These are phyloP conservation scores for Xiphophorus couchianus DNA, from an alignment of 2,113 vertebrate species.

Conservation along the genomic window DNA sequence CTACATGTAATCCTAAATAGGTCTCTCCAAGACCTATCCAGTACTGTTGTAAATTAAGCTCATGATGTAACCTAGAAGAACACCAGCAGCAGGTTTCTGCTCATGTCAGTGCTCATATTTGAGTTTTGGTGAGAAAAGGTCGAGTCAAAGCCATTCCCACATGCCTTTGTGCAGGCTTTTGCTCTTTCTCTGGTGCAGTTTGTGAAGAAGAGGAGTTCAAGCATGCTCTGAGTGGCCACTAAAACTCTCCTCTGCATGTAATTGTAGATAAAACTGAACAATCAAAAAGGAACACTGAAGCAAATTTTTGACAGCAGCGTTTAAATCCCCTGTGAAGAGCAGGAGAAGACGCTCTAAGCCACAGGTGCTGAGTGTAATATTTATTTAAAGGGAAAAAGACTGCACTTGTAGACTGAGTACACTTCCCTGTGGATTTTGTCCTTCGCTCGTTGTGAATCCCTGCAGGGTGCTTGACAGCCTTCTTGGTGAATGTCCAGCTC, in stretches of 20 bases:
- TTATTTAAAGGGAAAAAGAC: conserved; percentile 35
- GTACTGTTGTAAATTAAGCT: neutral
- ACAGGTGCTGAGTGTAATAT: conserved; percentile 38
- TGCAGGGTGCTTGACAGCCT: conserved; percentile 58
- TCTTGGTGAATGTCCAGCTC: conserved; percentile 41
- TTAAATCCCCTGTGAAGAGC: conserved; percentile 9
- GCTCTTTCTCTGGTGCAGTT: conserved; percentile 38
- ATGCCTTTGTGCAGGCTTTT: neutral
- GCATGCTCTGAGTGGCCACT: conserved; percentile 28
- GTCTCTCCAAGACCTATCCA: neutral
- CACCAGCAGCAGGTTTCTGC: neutral
- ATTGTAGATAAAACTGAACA: conserved; percentile 59
- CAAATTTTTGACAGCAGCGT: conserved; percentile 33
- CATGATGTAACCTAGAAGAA: neutral
- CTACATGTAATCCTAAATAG: no score
- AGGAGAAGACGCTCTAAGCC: conserved; percentile 16
- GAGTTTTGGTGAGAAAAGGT: neutral
- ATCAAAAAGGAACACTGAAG: conserved; percentile 39
- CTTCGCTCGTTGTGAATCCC: conserved; percentile 6
- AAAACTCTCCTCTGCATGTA: conserved; percentile 32
- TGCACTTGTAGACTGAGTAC: conserved; percentile 22
- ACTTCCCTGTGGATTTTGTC: conserved; percentile 21
- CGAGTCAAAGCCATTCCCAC: conserved; percentile 1
- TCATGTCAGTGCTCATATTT: neutral
- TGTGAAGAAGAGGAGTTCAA: conserved; percentile 22